A percentile compares a stretch with the other conserved stretches of the same genome.
phyloP scores from a whole-genome alignment of 2,113 vertebrate genomes.

The Daubentonia madagascariensis region DNA sequence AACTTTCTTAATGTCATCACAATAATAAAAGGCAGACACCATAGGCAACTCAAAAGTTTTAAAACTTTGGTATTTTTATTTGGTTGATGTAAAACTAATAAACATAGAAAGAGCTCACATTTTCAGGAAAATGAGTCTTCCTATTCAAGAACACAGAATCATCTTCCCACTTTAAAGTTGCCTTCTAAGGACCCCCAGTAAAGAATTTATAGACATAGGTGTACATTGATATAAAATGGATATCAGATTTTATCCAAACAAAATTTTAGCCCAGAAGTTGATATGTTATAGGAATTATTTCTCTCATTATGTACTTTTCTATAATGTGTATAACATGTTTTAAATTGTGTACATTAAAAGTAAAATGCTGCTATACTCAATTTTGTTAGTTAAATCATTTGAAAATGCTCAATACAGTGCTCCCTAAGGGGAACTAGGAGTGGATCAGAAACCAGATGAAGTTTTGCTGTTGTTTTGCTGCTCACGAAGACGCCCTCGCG shows the following conservation, averaged over 20 bases:
- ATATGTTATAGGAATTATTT: neutral
- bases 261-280: neutral
- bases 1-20: neutral
- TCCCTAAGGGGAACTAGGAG: neutral
- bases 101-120: neutral
- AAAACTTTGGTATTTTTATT: neutral
- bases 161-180: neutral
- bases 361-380: neutral
- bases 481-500: no score
- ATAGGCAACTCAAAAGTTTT: neutral
- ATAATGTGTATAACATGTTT: no score
- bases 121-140: neutral
- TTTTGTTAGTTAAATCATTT: no score
- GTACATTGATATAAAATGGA: neutral
- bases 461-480: neutral
- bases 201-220: neutral
- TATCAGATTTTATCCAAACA: neutral
- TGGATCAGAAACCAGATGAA: neutral
- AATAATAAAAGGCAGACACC: neutral
- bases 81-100: neutral
- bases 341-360: neutral
- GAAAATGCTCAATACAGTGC: neutral
- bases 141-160: neutral
- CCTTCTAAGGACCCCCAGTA: neutral
- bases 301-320: neutral